These are phyloP conservation scores for Psammodynastes pulverulentus DNA, from an alignment of 2,113 vertebrate species.

Conservation along the genomic window DNA sequence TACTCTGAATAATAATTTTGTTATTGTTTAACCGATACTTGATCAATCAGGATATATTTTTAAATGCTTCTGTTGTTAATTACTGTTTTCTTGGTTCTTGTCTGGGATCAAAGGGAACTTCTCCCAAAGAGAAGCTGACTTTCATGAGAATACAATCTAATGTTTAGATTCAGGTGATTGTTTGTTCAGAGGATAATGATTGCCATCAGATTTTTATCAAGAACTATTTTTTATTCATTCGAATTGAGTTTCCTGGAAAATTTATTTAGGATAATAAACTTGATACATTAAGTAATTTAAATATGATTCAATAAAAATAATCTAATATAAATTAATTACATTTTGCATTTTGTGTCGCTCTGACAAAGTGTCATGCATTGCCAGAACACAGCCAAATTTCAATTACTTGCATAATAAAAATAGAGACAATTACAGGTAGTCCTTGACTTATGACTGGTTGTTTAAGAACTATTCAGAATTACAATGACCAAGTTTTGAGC, in stretches of 20 bases:
- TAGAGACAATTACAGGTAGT: neutral
- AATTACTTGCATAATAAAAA: constrained; percentile 23
- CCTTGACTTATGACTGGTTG: neutral
- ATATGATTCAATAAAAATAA: constrained; percentile 43
- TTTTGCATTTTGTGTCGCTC: constrained; percentile 45
- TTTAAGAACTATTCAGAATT: neutral
- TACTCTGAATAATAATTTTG: neutral
- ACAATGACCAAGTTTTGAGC: neutral
- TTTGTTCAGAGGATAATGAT: neutral
- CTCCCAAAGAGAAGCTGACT: neutral
- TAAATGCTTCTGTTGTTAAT: neutral
- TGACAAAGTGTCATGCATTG: constrained; percentile 18
- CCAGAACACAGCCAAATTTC: constrained; percentile 28
- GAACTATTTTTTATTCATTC: constrained; percentile 22
- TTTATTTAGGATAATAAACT: constrained; percentile 39
- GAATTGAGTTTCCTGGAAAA: constrained; percentile 38
- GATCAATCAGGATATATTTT: neutral
- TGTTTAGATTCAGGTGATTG: neutral
- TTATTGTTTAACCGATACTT: neutral
- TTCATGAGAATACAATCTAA: neutral
- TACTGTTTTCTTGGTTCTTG: neutral
- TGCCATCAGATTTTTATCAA: neutral
- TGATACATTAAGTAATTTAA: constrained; percentile 30
- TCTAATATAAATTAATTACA: constrained; percentile 53
- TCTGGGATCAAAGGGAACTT: neutral